Evolutionary conservation across 2,888 invertebrate genomes (phyloP), one percentile per base, ranked within the genome.

Genomic region (Papilio elwesi): DNA sequence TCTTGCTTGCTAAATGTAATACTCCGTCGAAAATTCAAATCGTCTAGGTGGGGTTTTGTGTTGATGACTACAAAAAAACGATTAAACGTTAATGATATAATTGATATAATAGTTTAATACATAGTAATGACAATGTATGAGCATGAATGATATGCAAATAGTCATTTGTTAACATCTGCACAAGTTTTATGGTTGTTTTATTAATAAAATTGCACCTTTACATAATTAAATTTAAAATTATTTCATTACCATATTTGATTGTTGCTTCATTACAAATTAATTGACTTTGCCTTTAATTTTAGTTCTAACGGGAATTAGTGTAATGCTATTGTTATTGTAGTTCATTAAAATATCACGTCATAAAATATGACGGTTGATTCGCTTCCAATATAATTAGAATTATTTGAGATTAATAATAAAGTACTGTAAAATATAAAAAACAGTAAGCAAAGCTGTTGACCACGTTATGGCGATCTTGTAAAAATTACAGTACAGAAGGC

Each of bases 101-200:
- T n/a, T n/a, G n/a, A n/a, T n/a, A n/a, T n/a, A n/a, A 26, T 26
- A 26, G 26, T 26, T 26, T 26, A 26, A 26, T 26, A 26, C 2
- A 4, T 43, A 9, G 43, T 9, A 43, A 43, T 43, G 9, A 7
- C 2, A 43, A 43, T 43, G 43, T 86, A 86, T 73, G 68, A 15
- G 71, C 6, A 74, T 43, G 43, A 62, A 62, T 62, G 43, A 43
- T 36, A 43, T 38, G n/a, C 38, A 38, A 59, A 26, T 26, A 38
- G 36, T 36, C 4, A 38, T 59, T 59, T 59, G 13, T 43, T n/a
- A 43, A 62, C 59, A 62, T 38, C 43, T 62, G 59, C 59, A 62
- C 15, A 62, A n/a, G 13, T n/a, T 15, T 62, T 10, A 62, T 62
- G 43, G 15, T 62, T 15, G 43, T 38, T 26, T 26, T 9, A 15